Conservation (phyloP, 2,888 invertebrate species). For the Pristionchus entomophagus region DNA sequence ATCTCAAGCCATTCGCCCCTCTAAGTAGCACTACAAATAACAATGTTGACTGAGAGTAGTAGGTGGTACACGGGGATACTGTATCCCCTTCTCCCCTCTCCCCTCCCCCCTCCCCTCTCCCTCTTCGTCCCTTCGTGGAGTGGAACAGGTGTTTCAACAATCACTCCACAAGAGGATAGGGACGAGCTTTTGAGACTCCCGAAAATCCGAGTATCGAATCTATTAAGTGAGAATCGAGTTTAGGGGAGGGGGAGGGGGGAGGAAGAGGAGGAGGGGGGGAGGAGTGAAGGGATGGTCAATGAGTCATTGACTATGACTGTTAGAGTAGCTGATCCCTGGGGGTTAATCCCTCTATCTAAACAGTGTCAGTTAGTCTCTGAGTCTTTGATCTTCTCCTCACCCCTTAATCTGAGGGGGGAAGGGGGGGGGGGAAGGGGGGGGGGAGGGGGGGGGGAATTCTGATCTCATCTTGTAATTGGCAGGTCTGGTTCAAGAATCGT, state of each 20-base stretch:
- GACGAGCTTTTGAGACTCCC: neutral
- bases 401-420: neutral
- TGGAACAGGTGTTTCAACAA: constrained; percentile 28
- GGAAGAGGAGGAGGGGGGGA: neutral
- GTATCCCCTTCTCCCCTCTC: constrained; percentile 5
- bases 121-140: neutral
- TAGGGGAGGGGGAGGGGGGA: neutral
- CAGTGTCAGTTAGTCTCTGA: neutral
- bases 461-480: neutral
- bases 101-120: neutral
- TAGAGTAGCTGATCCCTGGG: neutral
- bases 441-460: too few species aligned
- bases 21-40: constrained; percentile 17
- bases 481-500: constrained; percentile 67
- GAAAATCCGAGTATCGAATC: neutral
- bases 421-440: too few species aligned
- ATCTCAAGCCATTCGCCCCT: constrained; percentile 25
- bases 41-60: neutral
- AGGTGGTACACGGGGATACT: neutral
- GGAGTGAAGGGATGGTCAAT: too few species aligned
- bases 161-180: neutral
- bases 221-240: neutral
- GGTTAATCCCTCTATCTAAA: constrained; percentile 28
- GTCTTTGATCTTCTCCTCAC: neutral
- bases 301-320: too few species aligned